phyloP scores from a whole-genome alignment of 2,888 invertebrate species.

The Zeuzera pyrina region DNA sequence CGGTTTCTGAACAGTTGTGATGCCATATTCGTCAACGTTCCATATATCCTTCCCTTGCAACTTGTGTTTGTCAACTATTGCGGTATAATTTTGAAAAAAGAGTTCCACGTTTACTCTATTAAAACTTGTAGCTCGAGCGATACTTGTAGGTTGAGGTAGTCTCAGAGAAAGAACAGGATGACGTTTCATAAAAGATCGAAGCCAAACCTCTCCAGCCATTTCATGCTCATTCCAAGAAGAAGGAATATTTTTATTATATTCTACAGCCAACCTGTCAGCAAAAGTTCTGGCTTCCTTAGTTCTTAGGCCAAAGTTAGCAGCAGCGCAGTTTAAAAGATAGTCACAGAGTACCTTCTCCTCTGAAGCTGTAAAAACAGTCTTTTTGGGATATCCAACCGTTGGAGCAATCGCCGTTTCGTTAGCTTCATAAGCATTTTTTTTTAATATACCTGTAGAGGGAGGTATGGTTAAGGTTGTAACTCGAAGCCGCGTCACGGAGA shows the following conservation, averaged over 20 bases:
- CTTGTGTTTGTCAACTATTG: too few species aligned
- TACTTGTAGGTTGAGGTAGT: conserved; percentile 12
- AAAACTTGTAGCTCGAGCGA: conserved; percentile 14
- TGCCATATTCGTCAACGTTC: too few species aligned
- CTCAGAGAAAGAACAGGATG: conserved; percentile 13
- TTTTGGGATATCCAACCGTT: conserved; percentile 7
- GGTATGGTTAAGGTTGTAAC: conserved; percentile 12
- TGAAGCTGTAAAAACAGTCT: conserved; percentile 8
- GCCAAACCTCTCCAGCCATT: conserved; percentile 11
- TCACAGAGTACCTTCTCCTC: conserved; percentile 11
- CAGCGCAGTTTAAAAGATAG: conserved; percentile 11
- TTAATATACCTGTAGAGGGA: conserved; percentile 11
- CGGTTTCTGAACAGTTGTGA: too few species aligned
- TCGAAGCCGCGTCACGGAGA: conserved; percentile 9
- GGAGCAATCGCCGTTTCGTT: too few species aligned
- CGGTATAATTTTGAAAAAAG: conserved; percentile 7
- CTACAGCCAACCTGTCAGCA: conserved; percentile 7
- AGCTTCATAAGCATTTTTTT: conserved; percentile 9
- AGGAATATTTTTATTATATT: conserved; percentile 13
- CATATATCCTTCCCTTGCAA: too few species aligned
- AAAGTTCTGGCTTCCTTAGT: conserved; percentile 10
- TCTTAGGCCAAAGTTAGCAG: conserved; percentile 10
- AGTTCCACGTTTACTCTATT: conserved; percentile 12
- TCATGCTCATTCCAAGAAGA: conserved; percentile 9
- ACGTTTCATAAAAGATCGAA: conserved; percentile 10